Percentiles rank a stretch among this genome's conserved stretches.
These are phyloP conservation scores for Pomacea maculata DNA, from an alignment of 1,140 invertebrate genomes.

Conservation along the genomic window DNA sequence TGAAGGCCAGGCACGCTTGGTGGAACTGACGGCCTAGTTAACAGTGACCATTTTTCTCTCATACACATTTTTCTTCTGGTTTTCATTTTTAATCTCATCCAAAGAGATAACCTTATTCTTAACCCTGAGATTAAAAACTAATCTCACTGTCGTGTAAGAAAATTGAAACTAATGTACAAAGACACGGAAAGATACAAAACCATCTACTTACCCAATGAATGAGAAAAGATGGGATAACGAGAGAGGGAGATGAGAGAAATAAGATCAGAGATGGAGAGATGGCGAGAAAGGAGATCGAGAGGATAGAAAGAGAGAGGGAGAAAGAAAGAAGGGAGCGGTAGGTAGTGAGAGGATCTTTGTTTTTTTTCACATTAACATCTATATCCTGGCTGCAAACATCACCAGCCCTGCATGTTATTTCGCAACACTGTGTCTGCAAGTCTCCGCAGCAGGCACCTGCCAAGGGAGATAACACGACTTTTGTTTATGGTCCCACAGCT, in stretches of 20 bases:
- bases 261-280: constrained; percentile 3
- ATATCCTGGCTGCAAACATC: not conserved
- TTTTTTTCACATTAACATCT: not conserved
- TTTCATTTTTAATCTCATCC: too few relatives aligned
- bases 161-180: not conserved
- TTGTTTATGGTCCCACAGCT: not conserved
- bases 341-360: constrained; percentile 2
- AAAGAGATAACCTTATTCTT: too few relatives aligned
- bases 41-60: too few relatives aligned
- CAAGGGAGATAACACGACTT: not conserved
- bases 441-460: not conserved
- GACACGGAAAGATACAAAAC: not conserved
- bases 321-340: constrained; percentile 21
- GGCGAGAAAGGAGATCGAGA: constrained; percentile 16
- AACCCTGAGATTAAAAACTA: too few relatives aligned
- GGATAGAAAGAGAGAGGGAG: constrained; percentile 7
- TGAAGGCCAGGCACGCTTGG: not conserved
- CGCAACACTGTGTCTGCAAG: not conserved
- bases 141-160: not conserved
- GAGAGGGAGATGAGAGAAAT: not conserved
- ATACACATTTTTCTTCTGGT: too few relatives aligned
- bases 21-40: too few relatives aligned
- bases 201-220: not conserved
- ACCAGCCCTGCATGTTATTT: not conserved
- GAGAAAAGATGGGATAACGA: not conserved